Evolutionary conservation across 2,113 vertebrate genomes (phyloP), one percentile per base, ranked within the genome.

Genomic region (Dicentrarchus labrax): DNA sequence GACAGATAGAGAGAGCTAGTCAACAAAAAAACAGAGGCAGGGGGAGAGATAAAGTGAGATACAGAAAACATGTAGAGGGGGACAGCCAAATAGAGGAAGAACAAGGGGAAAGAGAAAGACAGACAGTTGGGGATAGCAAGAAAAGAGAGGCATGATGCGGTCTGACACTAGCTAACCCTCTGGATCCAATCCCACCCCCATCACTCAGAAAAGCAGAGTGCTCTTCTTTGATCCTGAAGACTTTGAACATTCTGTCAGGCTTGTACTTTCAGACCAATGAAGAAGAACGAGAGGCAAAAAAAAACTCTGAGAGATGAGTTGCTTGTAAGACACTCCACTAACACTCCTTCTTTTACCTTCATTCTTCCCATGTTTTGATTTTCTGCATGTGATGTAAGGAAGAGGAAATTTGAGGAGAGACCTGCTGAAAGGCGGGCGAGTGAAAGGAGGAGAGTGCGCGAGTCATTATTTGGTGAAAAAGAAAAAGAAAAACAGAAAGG

Each of bases 171-270:
- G 83, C 69, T 74, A 91, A 93, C 87, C 88, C 90, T 82, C 78
- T 89, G 81, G 83, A 91, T 90, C 76, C 78, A 86, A 89, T 88
- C 88, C 88, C 78, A 86, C 84, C 85, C 76, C 83, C 84, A 82
- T 93, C 86, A 89, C 74, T 88, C 87, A 75, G 82, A 88, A 80
- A 91, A 81, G 88, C 78, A 86, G 82, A 80, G 71, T 69, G 57
- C 80, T 89, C 9, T 21, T 80, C 93, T 95, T 94, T 95, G 95
- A 96, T 95, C 95, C 89, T 87, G 73, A 92, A 84, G 86, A 95
- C 94, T 95, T 94, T 95, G 94, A 95, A 95, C 91, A 92, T 93
- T 78, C 88, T 92, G 90, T 93, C 93, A 92, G 86, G 60, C 85
- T 84, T 86, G 74, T 88, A 76, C 89, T 92, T 91, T 93, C 87